Conservation (phyloP, 2,888 invertebrate genomes). For the Meiosimyza decipiens region DNA sequence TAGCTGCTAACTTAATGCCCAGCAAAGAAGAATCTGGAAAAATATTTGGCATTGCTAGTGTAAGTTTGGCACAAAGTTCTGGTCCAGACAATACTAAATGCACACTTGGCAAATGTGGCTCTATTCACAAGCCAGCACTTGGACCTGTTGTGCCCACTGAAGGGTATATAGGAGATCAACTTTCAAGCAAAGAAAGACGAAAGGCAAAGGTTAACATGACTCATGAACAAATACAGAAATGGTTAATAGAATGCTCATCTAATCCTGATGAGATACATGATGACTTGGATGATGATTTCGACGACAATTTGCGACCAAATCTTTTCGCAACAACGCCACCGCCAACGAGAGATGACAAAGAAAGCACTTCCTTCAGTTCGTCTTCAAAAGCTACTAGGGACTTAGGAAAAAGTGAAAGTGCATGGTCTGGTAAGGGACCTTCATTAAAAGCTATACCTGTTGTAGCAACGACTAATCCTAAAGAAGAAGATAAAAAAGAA, state of each 20-base stretch:
- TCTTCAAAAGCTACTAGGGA: conserved; percentile 64
- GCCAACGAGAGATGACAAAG: conserved; percentile 63
- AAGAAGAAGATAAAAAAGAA: conserved; percentile 27
- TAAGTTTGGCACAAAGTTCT: conserved; percentile 66
- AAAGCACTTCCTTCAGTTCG: conserved; percentile 63
- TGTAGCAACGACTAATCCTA: conserved; percentile 52
- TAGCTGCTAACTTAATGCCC: conserved; percentile 66
- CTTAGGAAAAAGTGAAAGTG: conserved; percentile 63
- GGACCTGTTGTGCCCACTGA: conserved; percentile 67
- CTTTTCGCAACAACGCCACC: conserved; percentile 62
- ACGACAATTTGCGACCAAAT: conserved; percentile 62
- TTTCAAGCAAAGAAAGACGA: conserved; percentile 65
- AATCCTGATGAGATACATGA: conserved; percentile 68
- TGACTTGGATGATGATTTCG: conserved; percentile 65
- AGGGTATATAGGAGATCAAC: conserved; percentile 64
- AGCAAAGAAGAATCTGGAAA: conserved; percentile 68
- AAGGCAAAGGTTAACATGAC: conserved; percentile 77
- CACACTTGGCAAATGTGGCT: conserved; percentile 67
- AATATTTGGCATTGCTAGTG: conserved; percentile 68
- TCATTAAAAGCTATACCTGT: conserved; percentile 65
- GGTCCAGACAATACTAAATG: conserved; percentile 67
- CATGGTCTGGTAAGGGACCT: conserved; percentile 66
- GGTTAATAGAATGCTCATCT: conserved; percentile 71
- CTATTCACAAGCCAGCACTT: conserved; percentile 66
- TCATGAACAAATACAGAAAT: conserved; percentile 76